Evolutionary conservation across 1,140 invertebrate genomes (phyloP), one percentile per base, ranked within the genome.

Genomic region (Drosophila cardini): DNA sequence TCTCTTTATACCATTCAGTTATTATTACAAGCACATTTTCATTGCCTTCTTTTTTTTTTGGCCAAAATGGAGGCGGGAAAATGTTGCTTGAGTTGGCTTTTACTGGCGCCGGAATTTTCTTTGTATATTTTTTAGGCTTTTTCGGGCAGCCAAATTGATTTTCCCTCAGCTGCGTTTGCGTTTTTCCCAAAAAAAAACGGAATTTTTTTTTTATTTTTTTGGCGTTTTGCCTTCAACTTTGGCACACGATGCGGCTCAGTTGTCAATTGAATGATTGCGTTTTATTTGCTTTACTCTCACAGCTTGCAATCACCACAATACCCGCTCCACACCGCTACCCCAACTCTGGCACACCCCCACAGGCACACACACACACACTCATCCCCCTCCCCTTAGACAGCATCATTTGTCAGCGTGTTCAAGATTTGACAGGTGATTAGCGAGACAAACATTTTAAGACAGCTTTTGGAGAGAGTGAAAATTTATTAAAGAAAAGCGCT

Each of bases 1-100:
- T 7, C 42, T 26, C 18, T 36, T 40, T 52, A 48, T 69, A 6
- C 55, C 65, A 53, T 57, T 71, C 67, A 71, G 72, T 87, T 86
- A 86, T 86, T 86, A 86, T 87, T 87, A 87, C 83, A 82, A 86
- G 79, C 76, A 83, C 83, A 87, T 89, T 87, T 89, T 87, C 84
- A 89, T 80, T 83, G 84, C 58, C 83, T 26, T 26, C 63, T 67
- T 71, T 61, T 70, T 56, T 67, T 71, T 61, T 70, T 56, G 15
- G 58, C 57, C 46, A 36, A 16, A 36, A 13, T 2, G 43, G 16
- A 18, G 48, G 55, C 21, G 73, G 53, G 58, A 9, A 40, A 32
- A 8, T 15, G 15, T 36, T 15, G 50, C 7, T 53, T 36, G 52
- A 18, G n/a, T 55, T 64, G 43, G 52, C 52, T 65, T 72, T 63